Percentiles rank a stretch among this genome's conserved stretches.
phyloP scores from a whole-genome alignment of 2,888 invertebrate species.

The Trachelus troglodyta region DNA sequence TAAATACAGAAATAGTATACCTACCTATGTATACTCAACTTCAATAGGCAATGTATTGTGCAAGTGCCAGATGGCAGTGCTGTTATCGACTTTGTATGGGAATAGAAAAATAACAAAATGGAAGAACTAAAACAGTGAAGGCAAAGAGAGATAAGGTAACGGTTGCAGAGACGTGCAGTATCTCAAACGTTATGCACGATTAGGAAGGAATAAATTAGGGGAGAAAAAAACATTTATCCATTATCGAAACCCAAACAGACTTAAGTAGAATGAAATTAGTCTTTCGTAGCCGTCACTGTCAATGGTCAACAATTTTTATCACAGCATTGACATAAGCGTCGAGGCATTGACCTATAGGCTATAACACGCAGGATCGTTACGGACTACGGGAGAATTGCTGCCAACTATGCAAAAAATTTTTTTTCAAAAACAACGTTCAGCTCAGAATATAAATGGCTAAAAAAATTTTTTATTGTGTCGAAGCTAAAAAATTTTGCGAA shows the following conservation, averaged over 20 bases:
- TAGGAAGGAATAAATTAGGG: neutral
- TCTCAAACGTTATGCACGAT: neutral
- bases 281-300: neutral
- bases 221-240: neutral
- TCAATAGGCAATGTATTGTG: no score
- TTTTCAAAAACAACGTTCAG: no score
- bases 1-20: no score
- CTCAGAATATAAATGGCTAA: no score
- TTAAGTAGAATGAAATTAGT: neutral
- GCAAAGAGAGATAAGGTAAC: neutral
- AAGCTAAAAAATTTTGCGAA: no score
- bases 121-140: neutral
- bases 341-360: slow-evolving; percentile 3
- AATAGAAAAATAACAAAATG: neutral
- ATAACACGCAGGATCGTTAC: neutral
- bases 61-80: neutral
- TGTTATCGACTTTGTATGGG: neutral
- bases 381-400: no score
- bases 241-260: neutral
- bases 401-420: no score
- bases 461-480: no score
- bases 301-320: slow-evolving; percentile 7
- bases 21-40: no score
- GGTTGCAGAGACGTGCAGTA: neutral
- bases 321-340: neutral